These are phyloP conservation scores for Patiria pectinifera DNA, from an alignment of 53 echinoderm and acorn worm genomes.

Conservation along the genomic window DNA sequence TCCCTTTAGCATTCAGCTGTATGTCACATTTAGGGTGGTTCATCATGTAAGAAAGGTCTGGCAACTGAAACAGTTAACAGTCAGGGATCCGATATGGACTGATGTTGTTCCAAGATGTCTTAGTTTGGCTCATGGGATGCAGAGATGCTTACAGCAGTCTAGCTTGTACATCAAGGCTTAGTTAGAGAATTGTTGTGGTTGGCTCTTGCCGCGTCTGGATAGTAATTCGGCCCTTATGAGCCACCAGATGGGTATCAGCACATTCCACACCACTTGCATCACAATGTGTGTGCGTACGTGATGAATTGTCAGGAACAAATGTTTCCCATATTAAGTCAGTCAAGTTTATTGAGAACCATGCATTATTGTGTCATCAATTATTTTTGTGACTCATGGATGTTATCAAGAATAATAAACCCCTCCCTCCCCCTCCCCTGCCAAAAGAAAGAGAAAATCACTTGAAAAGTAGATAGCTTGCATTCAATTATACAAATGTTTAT, in stretches of 20 bases:
- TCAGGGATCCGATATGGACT: neutral
- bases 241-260: neutral
- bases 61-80: neutral
- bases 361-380: neutral
- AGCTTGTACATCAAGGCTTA: neutral
- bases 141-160: neutral
- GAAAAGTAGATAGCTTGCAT: too few relatives aligned
- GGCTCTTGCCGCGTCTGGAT: neutral
- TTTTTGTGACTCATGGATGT: neutral
- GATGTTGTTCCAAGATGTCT: neutral
- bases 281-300: neutral
- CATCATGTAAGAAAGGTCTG: neutral
- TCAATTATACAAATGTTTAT: too few relatives aligned
- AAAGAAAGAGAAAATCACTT: too few relatives aligned
- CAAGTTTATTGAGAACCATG: neutral
- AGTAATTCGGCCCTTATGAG: neutral
- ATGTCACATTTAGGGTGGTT: neutral
- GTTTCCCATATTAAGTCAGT: conserved; percentile 51
- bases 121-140: neutral
- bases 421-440: too few relatives aligned
- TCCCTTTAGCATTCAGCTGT: neutral
- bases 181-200: neutral
- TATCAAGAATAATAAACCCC: neutral
- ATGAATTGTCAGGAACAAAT: neutral
- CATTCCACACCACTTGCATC: conserved; percentile 42